Percentiles rank a stretch among this genome's conserved stretches.
Conservation (phyloP, 2,797 vertebrate species). For the Callimico goeldii region DNA sequence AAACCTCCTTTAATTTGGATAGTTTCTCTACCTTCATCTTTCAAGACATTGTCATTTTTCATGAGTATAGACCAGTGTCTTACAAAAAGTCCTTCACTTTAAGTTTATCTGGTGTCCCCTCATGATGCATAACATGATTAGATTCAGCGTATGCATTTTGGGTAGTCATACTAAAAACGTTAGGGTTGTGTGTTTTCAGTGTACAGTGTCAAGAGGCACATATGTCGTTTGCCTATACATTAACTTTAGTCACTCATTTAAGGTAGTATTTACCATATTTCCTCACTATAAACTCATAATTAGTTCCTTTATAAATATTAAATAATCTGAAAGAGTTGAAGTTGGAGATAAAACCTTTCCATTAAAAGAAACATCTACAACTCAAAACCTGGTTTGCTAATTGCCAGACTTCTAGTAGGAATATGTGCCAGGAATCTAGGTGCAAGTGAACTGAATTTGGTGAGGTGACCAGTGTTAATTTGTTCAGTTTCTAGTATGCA, state of each 20-base stretch:
- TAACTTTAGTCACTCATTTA: neutral
- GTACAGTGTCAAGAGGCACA: neutral
- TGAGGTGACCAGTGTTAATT: neutral
- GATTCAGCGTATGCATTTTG: neutral
- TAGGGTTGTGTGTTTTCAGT: neutral
- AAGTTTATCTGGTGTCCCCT: neutral
- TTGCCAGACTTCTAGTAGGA: neutral
- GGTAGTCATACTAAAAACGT: neutral
- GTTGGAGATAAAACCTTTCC: neutral
- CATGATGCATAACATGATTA: neutral
- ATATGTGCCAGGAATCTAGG: neutral
- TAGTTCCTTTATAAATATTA: conserved; percentile 30
- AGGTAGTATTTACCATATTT: neutral
- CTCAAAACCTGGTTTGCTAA: neutral
- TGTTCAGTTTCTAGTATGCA: neutral
- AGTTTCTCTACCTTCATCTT: neutral
- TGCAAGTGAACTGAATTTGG: neutral
- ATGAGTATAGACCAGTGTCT: neutral
- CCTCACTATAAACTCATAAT: neutral
- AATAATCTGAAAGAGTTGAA: neutral
- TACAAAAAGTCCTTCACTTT: neutral
- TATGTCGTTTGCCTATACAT: neutral
- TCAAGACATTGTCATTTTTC: neutral
- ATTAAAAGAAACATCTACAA: neutral
- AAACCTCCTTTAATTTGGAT: neutral